Conservation (phyloP, 2,797 vertebrate species). For the Argya squamiceps region DNA sequence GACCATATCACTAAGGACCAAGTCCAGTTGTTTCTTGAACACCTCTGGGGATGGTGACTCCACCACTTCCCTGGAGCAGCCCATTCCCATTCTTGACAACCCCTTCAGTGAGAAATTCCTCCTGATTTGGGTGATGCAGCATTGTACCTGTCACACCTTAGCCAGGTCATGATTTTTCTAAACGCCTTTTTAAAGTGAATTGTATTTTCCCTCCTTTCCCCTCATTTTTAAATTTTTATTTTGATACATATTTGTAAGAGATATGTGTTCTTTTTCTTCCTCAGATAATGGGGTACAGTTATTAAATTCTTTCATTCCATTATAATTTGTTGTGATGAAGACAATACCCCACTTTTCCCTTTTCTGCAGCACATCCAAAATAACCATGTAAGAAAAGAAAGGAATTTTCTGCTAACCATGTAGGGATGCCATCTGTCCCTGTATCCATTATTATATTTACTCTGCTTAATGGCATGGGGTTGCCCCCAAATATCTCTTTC, state of each 20-base stretch:
- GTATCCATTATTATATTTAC: not conserved
- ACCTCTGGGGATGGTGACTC: not conserved
- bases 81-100: not conserved
- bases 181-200: not conserved
- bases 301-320: not conserved
- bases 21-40: not conserved
- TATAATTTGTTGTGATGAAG: not conserved
- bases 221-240: not conserved
- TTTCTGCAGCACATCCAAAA: not conserved
- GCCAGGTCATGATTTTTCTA: not conserved
- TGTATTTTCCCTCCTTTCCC: not conserved
- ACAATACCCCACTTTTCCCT: not conserved
- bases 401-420: not conserved
- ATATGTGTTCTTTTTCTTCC: not conserved
- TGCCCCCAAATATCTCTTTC: not conserved
- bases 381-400: not conserved
- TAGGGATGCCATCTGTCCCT: not conserved
- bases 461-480: not conserved
- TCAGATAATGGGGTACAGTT: not conserved
- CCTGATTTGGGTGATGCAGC: not conserved
- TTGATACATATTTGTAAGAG: not conserved
- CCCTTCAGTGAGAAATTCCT: not conserved
- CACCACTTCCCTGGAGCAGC: not conserved
- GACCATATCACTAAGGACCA: not conserved
- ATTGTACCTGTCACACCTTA: not conserved